Evolutionary conservation across 2,888 invertebrate species (phyloP).

Genomic region (Apamea monoglypha): DNA sequence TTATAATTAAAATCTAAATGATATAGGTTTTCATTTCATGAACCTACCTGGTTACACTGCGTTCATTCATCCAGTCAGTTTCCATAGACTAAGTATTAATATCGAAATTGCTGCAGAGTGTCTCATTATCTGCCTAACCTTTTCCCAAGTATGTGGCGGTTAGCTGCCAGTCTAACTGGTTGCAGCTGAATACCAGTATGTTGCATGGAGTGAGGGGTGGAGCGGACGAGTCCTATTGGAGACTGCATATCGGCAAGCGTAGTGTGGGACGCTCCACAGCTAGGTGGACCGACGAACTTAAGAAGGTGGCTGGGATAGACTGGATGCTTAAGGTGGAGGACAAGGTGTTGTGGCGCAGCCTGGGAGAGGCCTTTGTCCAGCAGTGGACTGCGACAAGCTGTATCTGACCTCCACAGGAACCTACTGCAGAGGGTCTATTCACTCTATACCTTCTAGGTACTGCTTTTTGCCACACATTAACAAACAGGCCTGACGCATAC

Average conservation of each 20-base stretch:
- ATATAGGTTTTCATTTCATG: background rate
- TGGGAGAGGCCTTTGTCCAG: no score
- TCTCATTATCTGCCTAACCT: background rate
- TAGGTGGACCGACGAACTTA: no score
- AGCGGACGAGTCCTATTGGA: no score
- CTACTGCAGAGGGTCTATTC: background rate
- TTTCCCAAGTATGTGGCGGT: background rate
- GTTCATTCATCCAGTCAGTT: slow-evolving; percentile 10
- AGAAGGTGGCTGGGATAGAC: no score
- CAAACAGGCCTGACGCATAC: no score
- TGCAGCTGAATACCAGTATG: background rate
- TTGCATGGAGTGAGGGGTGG: background rate
- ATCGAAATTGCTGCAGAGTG: background rate
- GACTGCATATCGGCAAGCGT: no score
- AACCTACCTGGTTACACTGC: slow-evolving; percentile 3
- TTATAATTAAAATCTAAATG: slow-evolving; percentile 25
- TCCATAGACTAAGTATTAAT: slow-evolving; percentile 13
- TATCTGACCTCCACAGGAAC: background rate
- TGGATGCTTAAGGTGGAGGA: no score
- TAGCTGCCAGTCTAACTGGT: background rate
- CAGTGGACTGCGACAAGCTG: no score
- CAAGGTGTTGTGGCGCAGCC: no score
- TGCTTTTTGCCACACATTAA: background rate
- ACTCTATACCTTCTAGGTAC: background rate
- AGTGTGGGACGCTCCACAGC: no score